Base-by-base conservation (phyloP, 2,113 vertebrate species). In the Holacanthus passer region DNA sequence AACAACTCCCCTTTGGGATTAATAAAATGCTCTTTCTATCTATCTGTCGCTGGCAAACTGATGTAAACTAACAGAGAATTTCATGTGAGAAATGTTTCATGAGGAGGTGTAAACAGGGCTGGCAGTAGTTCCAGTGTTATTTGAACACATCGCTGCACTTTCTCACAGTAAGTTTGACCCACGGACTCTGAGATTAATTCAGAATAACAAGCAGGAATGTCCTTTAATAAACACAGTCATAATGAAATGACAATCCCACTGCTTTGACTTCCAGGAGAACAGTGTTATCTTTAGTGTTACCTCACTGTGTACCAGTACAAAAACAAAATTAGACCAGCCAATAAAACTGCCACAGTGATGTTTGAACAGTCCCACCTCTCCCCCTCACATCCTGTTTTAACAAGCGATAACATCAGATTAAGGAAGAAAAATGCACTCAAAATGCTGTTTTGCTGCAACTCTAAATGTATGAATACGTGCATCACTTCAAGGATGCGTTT, bases 191-290 rank as follows among this genome's bases (percentile, higher is more conserved):
- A 27, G 22, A 67, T 83, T 68, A 73, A 79, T 55, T 20, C 37
- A 52, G 31, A 65, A 41, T 50, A 70, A 63, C 48, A 27, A 56
- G 68, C 63, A 64, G 70, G 50, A 73, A 62, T 10, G 29, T 73
- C 60, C 66, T 83, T 29, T 70, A 58, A 67, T 43, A 69, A 83
- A 77, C 32, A 27, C 29, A 7, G 16, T 27, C 7, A 20, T 24
- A 45, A 56, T 59, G n/a, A 70, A 66, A 65, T 45, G 7, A n/a
- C 60, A 78, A 72, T 43, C n/a, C 13, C 13, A 17, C 47, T 24
- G 14, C 52, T 59, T 16, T 29, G 68, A 39, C 29, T 81, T 87
- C 72, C 58, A 32, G 20, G 8, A 64, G n/a, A 10, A 39, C 39
- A 4, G 41, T 6, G 32, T 66, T 41, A 0, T 55, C 27, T 55